phyloP scores from a whole-genome alignment of 1,140 invertebrate species.

The Portunus trituberculatus region DNA sequence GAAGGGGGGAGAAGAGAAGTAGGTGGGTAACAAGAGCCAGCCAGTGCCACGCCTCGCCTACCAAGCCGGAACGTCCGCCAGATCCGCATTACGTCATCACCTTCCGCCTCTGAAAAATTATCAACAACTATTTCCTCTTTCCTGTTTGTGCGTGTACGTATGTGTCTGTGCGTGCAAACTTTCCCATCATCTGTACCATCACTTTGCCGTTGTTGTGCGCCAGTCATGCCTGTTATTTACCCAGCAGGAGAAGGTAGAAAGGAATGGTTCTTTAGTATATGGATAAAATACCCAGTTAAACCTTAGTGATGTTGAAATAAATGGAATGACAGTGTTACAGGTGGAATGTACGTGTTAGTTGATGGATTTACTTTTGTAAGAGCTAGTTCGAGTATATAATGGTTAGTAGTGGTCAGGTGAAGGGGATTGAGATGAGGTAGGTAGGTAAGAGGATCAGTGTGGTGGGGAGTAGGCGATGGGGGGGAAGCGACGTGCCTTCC shows the following conservation, averaged over 20 bases:
- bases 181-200: not conserved
- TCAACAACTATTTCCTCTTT: not conserved
- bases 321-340: not conserved
- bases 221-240: not conserved
- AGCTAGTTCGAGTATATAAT: not conserved
- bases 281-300: too few species aligned
- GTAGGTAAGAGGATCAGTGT: not conserved
- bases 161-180: not conserved
- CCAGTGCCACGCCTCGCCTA: conserved; percentile 48
- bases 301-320: too few species aligned
- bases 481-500: not conserved
- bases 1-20: not conserved
- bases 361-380: too few species aligned
- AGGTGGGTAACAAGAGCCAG: conserved; percentile 4
- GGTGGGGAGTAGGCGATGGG: not conserved
- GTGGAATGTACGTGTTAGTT: not conserved
- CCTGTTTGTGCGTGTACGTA: not conserved
- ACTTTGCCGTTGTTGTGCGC: not conserved
- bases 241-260: not conserved
- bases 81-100: conserved; percentile 44
- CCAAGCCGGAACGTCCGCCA: conserved; percentile 47
- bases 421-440: not conserved
- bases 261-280: not conserved
- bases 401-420: not conserved
- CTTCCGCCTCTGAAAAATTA: not conserved